phyloP scores from a whole-genome alignment of 2,888 invertebrate genomes.

The Gymnocheta viridis region DNA sequence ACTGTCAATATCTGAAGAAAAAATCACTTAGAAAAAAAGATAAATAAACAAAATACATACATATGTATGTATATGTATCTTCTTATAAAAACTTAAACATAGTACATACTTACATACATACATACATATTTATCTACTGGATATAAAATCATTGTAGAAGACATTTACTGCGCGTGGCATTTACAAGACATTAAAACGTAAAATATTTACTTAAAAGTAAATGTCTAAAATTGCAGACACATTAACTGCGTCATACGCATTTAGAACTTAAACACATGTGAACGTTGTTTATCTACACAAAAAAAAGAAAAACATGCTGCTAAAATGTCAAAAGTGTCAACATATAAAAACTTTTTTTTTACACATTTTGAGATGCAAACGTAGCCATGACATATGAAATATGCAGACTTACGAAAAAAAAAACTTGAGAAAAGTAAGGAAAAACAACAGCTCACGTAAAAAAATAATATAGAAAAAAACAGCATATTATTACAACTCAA shows the following conservation, averaged over 20 bases:
- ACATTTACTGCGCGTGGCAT: constrained; percentile 68
- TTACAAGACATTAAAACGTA: constrained; percentile 69
- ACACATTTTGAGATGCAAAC: constrained; percentile 36
- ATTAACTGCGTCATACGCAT: constrained; percentile 38
- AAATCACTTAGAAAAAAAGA: neutral
- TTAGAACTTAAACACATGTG: constrained; percentile 33
- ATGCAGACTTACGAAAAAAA: constrained; percentile 39
- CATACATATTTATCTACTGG: constrained; percentile 39
- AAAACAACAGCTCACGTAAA: constrained; percentile 5
- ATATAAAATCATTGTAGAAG: constrained; percentile 47
- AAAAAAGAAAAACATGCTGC: constrained; percentile 45
- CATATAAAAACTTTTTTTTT: constrained; percentile 54
- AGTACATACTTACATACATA: too few species aligned
- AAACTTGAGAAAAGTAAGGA: neutral
- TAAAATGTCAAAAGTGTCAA: constrained; percentile 70
- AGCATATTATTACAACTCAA: constrained; percentile 46
- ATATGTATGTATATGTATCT: neutral
- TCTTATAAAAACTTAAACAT: constrained; percentile 28
- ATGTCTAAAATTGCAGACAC: constrained; percentile 48
- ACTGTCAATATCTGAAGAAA: neutral
- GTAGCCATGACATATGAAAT: constrained; percentile 35
- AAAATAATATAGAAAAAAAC: neutral
- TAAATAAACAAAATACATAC: neutral
- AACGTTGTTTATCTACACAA: constrained; percentile 19
- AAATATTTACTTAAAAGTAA: constrained; percentile 68